Conservation (phyloP, 2,113 vertebrate species). For the Trachemys scripta region DNA sequence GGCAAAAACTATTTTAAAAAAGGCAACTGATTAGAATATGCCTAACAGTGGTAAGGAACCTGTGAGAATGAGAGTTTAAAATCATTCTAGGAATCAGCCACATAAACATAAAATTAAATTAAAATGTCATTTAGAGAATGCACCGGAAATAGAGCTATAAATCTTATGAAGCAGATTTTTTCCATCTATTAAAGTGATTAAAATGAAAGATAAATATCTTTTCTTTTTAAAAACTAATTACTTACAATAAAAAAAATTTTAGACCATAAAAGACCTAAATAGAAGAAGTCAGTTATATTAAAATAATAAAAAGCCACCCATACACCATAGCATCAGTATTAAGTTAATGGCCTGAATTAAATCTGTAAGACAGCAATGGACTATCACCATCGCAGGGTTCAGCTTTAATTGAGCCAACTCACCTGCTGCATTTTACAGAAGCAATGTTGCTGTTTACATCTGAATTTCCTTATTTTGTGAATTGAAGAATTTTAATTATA, state of each 20-base stretch:
- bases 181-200: slow-evolving; percentile 37
- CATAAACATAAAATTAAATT: slow-evolving; percentile 37
- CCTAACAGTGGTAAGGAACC: not conserved
- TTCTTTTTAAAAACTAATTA: slow-evolving; percentile 49
- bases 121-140: slow-evolving; percentile 7
- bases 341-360: not conserved
- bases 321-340: not conserved
- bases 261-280: not conserved
- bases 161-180: not conserved
- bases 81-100: not conserved
- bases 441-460: not conserved
- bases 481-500: not conserved
- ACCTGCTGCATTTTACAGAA: not conserved
- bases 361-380: not conserved
- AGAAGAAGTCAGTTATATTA: not conserved
- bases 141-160: not conserved
- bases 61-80: not conserved
- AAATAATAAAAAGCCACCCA: not conserved
- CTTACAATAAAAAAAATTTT: not conserved
- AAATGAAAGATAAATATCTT: slow-evolving; percentile 37
- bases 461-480: not conserved
- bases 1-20: not conserved
- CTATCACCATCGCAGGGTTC: not conserved
- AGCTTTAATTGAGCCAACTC: slow-evolving; percentile 16
- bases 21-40: not conserved